A percentile compares a stretch with the other conserved stretches of the same genome.
phyloP scores from a whole-genome alignment of 2,888 invertebrate species.

The Aphrophora alni region DNA sequence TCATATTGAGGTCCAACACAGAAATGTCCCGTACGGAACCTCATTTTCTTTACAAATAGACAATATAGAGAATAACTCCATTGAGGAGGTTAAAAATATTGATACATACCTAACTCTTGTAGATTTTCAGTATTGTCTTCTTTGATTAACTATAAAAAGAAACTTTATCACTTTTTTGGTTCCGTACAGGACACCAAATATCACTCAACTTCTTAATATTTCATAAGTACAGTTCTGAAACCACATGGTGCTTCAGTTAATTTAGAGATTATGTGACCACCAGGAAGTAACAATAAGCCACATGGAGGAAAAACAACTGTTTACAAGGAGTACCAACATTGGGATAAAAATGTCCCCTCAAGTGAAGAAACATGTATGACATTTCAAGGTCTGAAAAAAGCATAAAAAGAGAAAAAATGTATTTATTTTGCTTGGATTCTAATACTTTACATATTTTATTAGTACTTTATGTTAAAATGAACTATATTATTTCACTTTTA shows the following conservation, averaged over 20 bases:
- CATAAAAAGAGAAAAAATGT: neutral
- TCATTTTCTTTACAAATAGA: constrained; percentile 6
- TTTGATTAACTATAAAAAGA: too few species aligned
- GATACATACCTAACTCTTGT: constrained; percentile 16
- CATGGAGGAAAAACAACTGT: too few species aligned
- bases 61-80: neutral
- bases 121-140: constrained; percentile 2
- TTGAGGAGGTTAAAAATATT: constrained; percentile 7
- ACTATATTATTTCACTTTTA: neutral
- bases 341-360: too few species aligned
- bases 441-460: constrained; percentile 17
- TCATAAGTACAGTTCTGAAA: neutral
- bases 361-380: too few species aligned
- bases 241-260: constrained; percentile 18
- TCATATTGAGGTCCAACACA: constrained; percentile 7
- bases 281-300: neutral
- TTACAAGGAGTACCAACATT: too few species aligned
- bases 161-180: too few species aligned
- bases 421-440: neutral
- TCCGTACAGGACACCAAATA: too few species aligned
- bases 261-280: constrained; percentile 2
- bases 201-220: too few species aligned
- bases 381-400: too few species aligned
- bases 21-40: constrained; percentile 9
- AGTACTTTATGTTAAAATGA: constrained; percentile 16